phyloP scores from a whole-genome alignment of 2,113 vertebrate genomes.

The Cinclus cinclus region DNA sequence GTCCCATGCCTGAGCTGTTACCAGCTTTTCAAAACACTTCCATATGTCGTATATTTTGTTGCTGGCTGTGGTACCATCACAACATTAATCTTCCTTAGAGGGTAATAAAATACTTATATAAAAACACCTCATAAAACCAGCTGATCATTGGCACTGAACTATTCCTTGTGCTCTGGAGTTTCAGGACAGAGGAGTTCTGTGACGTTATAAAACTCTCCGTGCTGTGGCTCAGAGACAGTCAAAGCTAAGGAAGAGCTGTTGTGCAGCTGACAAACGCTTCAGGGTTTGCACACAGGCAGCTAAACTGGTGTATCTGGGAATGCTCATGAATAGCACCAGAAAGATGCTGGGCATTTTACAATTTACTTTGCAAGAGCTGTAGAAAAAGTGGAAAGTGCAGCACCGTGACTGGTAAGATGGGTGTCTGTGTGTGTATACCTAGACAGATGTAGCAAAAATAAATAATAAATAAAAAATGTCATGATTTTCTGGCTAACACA shows the following conservation, averaged over 20 bases:
- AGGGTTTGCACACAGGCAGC: not conserved
- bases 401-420: not conserved
- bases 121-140: not conserved
- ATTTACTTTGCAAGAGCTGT: not conserved
- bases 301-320: not conserved
- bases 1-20: not conserved
- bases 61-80: not conserved
- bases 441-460: fast-evolving
- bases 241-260: not conserved
- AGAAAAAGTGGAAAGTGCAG: not conserved
- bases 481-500: not conserved
- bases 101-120: not conserved
- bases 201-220: not conserved
- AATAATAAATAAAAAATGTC: not conserved
- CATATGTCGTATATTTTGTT: not conserved
- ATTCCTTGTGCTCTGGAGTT: not conserved
- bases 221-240: not conserved
- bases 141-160: not conserved
- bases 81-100: not conserved
- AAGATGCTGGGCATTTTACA: not conserved
- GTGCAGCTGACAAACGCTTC: not conserved
- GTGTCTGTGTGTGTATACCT: not conserved
- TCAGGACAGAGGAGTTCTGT: not conserved
- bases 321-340: not conserved
- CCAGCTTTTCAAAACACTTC: not conserved